phyloP scores from a whole-genome alignment of 1,140 invertebrate species.

The Eumaeus atala region DNA sequence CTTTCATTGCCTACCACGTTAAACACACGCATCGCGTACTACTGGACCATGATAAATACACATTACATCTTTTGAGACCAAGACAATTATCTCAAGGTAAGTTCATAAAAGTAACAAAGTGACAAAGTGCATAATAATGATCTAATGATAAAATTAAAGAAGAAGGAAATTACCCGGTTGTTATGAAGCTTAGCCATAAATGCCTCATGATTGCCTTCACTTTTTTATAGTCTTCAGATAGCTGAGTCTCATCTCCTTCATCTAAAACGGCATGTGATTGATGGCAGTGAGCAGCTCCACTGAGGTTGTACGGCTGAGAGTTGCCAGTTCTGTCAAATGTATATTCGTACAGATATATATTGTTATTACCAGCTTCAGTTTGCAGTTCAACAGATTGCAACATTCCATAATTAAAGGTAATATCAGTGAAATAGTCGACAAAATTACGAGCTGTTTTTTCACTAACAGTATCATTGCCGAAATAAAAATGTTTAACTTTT shows the following conservation, averaged over 20 bases:
- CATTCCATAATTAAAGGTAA: conserved; percentile 22
- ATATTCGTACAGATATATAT: conserved; percentile 28
- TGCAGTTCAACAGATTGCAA: conserved; percentile 20
- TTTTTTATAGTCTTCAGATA: conserved; percentile 18
- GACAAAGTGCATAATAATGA: neutral
- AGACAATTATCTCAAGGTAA: neutral
- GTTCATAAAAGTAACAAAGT: neutral
- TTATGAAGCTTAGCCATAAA: conserved; percentile 28
- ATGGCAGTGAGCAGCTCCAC: conserved; percentile 21
- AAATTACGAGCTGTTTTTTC: conserved; percentile 18
- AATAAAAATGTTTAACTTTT: conserved; percentile 32
- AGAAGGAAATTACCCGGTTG: conserved; percentile 23
- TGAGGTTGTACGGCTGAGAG: conserved; percentile 1
- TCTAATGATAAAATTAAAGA: neutral
- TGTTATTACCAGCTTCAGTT: conserved; percentile 23
- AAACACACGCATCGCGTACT: neutral
- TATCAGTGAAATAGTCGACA: conserved; percentile 26
- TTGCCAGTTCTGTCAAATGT: conserved; percentile 18
- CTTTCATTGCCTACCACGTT: too few species aligned
- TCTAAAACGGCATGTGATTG: conserved; percentile 21
- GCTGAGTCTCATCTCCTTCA: conserved; percentile 6
- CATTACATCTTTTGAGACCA: neutral
- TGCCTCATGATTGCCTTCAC: conserved; percentile 24
- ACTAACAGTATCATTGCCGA: conserved; percentile 21
- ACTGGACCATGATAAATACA: neutral